phyloP scores from a whole-genome alignment of 2,888 invertebrate genomes.

The Anarsia innoxiella region DNA sequence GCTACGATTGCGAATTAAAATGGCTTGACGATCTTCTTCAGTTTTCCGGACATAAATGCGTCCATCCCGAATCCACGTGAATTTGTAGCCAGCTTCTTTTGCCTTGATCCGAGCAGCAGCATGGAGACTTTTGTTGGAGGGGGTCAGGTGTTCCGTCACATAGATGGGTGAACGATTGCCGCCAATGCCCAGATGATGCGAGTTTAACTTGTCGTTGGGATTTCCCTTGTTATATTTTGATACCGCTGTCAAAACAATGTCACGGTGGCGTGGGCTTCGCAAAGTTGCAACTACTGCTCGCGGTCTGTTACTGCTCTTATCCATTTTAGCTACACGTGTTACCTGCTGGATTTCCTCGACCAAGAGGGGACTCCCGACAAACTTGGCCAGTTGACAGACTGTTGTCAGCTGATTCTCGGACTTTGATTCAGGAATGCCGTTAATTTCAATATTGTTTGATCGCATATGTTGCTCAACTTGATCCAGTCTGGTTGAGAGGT shows the following conservation, averaged over 20 bases:
- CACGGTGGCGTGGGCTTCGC: constrained; percentile 16
- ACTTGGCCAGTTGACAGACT: constrained; percentile 12
- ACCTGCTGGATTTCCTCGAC: constrained; percentile 15
- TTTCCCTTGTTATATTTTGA: constrained; percentile 18
- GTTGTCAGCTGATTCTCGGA: constrained; percentile 15
- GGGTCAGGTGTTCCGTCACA: constrained; percentile 22
- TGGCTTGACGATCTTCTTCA: constrained; percentile 10
- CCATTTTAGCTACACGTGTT: constrained; percentile 20
- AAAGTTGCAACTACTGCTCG: constrained; percentile 19
- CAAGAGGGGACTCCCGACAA: constrained; percentile 11
- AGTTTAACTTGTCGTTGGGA: constrained; percentile 15
- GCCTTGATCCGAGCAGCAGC: constrained; percentile 22
- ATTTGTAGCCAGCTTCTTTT: constrained; percentile 21
- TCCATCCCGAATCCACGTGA: constrained; percentile 20
- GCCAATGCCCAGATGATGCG: constrained; percentile 19
- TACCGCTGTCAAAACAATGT: constrained; percentile 17
- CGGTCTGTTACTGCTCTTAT: constrained; percentile 15
- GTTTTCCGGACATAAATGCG: constrained; percentile 17
- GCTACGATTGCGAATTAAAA: constrained; percentile 11
- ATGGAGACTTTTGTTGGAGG: constrained; percentile 21
- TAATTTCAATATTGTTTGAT: constrained; percentile 20
- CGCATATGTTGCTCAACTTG: constrained; percentile 19
- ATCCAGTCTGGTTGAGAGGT: constrained; percentile 15
- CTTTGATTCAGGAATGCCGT: constrained; percentile 21
- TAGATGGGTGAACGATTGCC: constrained; percentile 17